Evolutionary conservation across 2,113 vertebrate genomes (phyloP), one percentile per base, ranked within the genome.

Genomic region (Clarias gariepinus): DNA sequence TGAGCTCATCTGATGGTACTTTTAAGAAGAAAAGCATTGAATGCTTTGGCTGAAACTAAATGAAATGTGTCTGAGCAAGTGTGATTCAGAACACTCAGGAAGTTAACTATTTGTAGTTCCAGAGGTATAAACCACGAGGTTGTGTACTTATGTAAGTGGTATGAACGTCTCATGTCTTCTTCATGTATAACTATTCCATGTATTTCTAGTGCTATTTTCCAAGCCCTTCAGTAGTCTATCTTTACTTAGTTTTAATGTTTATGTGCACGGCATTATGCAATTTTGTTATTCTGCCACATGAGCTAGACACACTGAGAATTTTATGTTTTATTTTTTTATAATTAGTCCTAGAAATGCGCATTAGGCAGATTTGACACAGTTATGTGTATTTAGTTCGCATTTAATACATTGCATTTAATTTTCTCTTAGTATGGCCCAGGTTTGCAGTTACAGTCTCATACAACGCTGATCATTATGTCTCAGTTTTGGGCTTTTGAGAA

Each of bases 1-100:
- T 71, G 55, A 84, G 30, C 77, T 85, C 16, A 64, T 58, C 58
- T 52, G 41, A 84, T 33, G 53, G 64, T 53, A 81, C 60, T 76
- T 76, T 85, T 28, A 36, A 53, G 23, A 15, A 58, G 57, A 23
- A 79, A 81, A 13, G 63, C 52, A n/a, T 86, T 74, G 47, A 41
- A 58, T 41, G 55, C 6, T 60, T 87, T 79, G 60, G 60, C 82
- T 84, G 36, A 85, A 87, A 61, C n/a, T 19, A 76, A 61, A 80
- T 77, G 2, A 77, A 53, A 36, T 68, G 10, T 41, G 33, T 47
- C 23, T n/a, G 33, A 61, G 41, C 25, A 81, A 58, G 4, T 21
- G 55, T 71, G 52, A 74, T n/a, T 61, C n/a, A 71, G 8, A 25
- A 61, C 81, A 71, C 86, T 89, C 88, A 89, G 88, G 88, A 87